Evolutionary conservation across 2,888 invertebrate genomes (phyloP).

Genomic region (Euplexia lucipara): DNA sequence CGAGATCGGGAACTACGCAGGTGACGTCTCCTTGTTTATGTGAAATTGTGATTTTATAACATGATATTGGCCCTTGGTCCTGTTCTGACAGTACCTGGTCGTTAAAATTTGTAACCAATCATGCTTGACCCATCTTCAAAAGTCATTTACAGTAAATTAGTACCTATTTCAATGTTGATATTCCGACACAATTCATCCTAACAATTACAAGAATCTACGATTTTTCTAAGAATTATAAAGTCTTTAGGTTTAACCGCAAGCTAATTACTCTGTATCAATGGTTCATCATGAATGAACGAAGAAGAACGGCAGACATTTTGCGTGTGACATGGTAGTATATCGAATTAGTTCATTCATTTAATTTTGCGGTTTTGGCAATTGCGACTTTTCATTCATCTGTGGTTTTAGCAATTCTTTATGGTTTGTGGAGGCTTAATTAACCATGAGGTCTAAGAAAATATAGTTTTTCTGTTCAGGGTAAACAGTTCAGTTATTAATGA

Average conservation of each 20-base stretch:
- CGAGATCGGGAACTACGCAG: no score
- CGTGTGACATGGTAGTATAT: constrained; percentile 66
- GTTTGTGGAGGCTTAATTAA: not conserved
- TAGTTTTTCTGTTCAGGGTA: not conserved
- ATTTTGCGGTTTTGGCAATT: constrained; percentile 54
- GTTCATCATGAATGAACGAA: constrained; percentile 53
- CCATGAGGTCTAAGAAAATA: not conserved
- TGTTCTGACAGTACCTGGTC: no score
- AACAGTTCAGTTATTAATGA: not conserved
- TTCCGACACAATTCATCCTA: not conserved
- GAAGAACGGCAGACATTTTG: constrained; percentile 55
- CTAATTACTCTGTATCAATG: constrained; percentile 60
- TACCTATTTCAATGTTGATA: no score
- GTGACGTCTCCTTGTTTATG: no score
- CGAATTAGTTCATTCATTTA: constrained; percentile 49
- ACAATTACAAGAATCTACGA: not conserved
- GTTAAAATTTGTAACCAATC: no score
- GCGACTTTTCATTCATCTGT: constrained; percentile 31
- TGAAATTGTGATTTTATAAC: no score
- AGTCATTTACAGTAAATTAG: not conserved
- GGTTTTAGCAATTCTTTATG: constrained; percentile 39
- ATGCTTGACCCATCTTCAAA: not conserved
- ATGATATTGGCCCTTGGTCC: no score
- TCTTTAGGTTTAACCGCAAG: constrained; percentile 47
- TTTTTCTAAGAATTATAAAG: constrained; percentile 7